These are phyloP conservation scores for Ctenopoma multispine DNA, from an alignment of 2,797 vertebrate species.

Conservation along the genomic window DNA sequence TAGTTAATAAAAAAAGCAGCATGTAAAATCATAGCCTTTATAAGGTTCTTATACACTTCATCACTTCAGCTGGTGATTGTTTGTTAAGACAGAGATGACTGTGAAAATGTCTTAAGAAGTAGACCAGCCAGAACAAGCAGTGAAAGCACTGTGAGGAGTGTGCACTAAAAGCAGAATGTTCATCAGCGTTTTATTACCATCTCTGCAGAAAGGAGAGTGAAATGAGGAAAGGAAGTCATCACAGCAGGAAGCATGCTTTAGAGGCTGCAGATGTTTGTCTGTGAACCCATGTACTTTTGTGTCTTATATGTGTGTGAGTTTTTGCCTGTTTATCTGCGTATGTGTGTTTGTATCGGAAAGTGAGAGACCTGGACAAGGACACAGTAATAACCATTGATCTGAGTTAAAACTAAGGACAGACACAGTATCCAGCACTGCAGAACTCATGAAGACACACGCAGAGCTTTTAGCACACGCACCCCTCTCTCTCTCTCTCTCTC, in stretches of 20 bases:
- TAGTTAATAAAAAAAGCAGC: neutral
- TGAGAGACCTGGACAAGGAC: slow-evolving; percentile 70
- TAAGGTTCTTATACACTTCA: neutral
- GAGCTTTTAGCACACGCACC: neutral
- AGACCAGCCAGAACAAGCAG: neutral
- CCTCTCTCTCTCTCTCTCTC: slow-evolving; percentile 13
- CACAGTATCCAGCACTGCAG: slow-evolving; percentile 71
- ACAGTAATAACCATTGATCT: slow-evolving; percentile 83
- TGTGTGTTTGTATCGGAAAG: slow-evolving; percentile 27
- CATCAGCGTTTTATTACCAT: slow-evolving; percentile 44
- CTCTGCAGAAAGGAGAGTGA: slow-evolving; percentile 36
- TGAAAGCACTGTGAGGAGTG: neutral
- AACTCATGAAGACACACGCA: slow-evolving; percentile 35
- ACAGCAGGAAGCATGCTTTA: slow-evolving; percentile 52
- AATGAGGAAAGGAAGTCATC: slow-evolving; percentile 55
- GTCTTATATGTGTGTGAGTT: neutral
- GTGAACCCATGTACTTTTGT: slow-evolving; percentile 28
- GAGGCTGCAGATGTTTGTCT: slow-evolving; percentile 49
- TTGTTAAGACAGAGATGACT: neutral
- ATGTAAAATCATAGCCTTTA: neutral
- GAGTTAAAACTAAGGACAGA: slow-evolving; percentile 76
- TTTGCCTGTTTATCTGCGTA: slow-evolving; percentile 19
- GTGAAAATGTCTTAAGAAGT: neutral
- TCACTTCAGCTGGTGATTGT: neutral
- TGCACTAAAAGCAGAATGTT: slow-evolving; percentile 27